Evolutionary conservation across 2,888 invertebrate species (phyloP).

Genomic region (Cecidostiba fungosa): DNA sequence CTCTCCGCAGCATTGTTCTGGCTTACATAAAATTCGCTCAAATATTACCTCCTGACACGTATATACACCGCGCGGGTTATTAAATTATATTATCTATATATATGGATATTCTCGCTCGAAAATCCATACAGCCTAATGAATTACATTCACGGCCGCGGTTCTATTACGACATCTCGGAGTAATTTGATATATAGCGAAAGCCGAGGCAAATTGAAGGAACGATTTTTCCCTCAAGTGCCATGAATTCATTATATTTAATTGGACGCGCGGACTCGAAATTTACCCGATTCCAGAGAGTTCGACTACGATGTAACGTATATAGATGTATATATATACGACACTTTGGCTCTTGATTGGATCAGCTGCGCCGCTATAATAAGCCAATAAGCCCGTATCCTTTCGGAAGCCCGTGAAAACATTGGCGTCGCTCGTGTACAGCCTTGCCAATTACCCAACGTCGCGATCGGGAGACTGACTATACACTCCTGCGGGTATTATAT

Average conservation of each 20-base stretch:
- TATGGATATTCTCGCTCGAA: neutral
- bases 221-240: neutral
- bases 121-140: neutral
- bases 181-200: neutral
- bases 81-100: slow-evolving; percentile 10
- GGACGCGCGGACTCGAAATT: neutral
- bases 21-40: slow-evolving; percentile 36
- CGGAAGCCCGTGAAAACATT: slow-evolving; percentile 6
- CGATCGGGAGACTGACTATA: too few species aligned
- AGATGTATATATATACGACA: neutral
- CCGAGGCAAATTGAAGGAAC: neutral
- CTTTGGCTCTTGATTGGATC: neutral
- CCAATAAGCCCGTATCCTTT: slow-evolving; percentile 15
- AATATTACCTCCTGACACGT: neutral
- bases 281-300: neutral
- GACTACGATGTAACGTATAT: neutral
- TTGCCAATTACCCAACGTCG: neutral
- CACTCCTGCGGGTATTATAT: too few species aligned
- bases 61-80: neutral
- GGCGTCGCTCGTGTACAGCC: neutral
- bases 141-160: neutral
- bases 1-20: neutral
- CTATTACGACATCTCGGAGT: neutral
- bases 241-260: neutral
- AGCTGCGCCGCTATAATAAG: neutral